Base-by-base conservation (phyloP, 2,888 invertebrate genomes). In the Agrilus biguttatus region DNA sequence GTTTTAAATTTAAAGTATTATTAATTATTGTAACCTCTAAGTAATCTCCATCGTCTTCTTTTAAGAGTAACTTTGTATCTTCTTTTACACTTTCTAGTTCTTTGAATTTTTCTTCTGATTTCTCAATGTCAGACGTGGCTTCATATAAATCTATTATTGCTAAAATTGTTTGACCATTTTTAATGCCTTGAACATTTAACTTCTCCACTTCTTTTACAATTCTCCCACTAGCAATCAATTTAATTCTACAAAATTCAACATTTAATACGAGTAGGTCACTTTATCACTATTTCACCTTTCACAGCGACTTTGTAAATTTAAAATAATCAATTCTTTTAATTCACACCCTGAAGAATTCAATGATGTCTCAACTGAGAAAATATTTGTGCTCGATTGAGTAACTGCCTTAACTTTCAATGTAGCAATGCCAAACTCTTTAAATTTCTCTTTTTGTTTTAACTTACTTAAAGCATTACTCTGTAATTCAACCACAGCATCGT, bases 401-500 rank as follows among this genome's bases (percentile, higher is more conserved):
- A 77, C 73, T 2, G 80, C 70, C 51, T 80, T 78, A 1, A 88
- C 69, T 58, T 79, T 77, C 19, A 89, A 63, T 0, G 83, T 80
- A 0, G 87, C 86, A 41, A 80, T 55, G 1, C 87, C 86, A 0
- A 80, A 81, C 52, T 77, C 73, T 47, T 76, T 73, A 53, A 76
- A 87, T 44, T 75, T 73, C 4, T 74, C 75, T 47, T 80, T 74
- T 19, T 83, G 79, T 46, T 77, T 78, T 12, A 83, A 69, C 52
- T 84, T 78, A 42, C 83, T 78, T 2, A 87, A 55, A 0, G 88
- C 82, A 60, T 80, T 79, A 4, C 66, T 56, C 57, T 85, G 80
- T 0, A 87, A 66, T 49, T 78, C 75, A 38, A 66, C 70, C 13
- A 87, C 53, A 0, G 77, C 75, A 45, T 67, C 59, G 17, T 71